Percentiles rank a stretch among this genome's conserved stretches.
Conservation (phyloP, 2,113 vertebrate species). For the Hylia prasina region DNA sequence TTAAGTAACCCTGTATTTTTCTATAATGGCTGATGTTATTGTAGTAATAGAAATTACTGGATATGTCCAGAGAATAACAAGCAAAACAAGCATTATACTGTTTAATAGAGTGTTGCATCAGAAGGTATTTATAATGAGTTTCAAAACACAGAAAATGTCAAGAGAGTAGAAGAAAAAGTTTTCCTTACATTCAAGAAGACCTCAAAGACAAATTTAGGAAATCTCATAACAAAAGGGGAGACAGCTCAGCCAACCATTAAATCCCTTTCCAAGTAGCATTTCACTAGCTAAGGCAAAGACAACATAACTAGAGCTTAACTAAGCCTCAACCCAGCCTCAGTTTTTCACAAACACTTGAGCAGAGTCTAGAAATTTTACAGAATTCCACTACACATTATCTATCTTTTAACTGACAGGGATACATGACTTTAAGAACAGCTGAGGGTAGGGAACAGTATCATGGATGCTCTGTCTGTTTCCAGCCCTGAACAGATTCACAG, state of each 20-base stretch:
- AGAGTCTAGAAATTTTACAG: background rate
- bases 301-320: background rate
- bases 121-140: background rate
- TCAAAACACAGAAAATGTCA: background rate
- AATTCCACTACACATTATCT: background rate
- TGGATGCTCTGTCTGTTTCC: background rate
- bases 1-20: conserved; percentile 22
- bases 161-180: background rate
- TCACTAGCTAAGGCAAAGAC: background rate
- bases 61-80: background rate
- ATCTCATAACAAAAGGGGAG: background rate
- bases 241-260: background rate
- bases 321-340: background rate
- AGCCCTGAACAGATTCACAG: background rate
- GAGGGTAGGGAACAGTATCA: background rate
- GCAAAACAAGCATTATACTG: background rate
- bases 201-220: background rate
- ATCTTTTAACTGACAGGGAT: background rate
- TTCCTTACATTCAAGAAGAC: background rate
- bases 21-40: background rate
- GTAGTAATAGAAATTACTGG: background rate
- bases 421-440: background rate
- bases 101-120: conserved; percentile 25
- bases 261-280: background rate
- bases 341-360: background rate